These are phyloP conservation scores for Cephus rjabovi DNA, from an alignment of 2,888 invertebrate genomes.

Conservation along the genomic window DNA sequence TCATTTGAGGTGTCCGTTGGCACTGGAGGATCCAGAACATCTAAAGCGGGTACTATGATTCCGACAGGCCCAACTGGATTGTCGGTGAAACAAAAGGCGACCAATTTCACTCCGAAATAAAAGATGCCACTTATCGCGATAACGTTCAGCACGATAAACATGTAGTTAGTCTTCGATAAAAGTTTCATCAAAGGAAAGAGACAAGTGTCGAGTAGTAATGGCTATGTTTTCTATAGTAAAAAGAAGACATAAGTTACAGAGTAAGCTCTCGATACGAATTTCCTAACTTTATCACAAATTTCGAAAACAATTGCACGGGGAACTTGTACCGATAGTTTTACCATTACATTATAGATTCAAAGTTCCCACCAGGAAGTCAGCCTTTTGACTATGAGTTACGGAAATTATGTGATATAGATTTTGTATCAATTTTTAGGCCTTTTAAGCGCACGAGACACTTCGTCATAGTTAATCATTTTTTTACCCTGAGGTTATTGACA, in stretches of 20 bases:
- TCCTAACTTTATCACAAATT: neutral
- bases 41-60: too few relatives aligned
- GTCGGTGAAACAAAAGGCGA: neutral
- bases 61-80: neutral
- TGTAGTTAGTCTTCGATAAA: neutral
- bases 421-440: neutral
- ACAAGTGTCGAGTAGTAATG: neutral
- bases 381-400: neutral
- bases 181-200: neutral
- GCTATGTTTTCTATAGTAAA: too few relatives aligned
- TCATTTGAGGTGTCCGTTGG: neutral
- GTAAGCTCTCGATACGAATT: neutral
- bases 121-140: neutral
- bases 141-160: neutral
- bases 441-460: neutral
- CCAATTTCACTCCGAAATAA: neutral
- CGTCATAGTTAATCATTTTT: neutral
- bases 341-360: neutral
- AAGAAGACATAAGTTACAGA: neutral
- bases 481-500: neutral
- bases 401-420: neutral
- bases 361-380: neutral
- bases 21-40: too few relatives aligned
- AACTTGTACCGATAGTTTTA: neutral
- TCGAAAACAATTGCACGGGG: neutral